phyloP scores from a whole-genome alignment of 2,888 invertebrate genomes.

The Cryptocephalus moraei region DNA sequence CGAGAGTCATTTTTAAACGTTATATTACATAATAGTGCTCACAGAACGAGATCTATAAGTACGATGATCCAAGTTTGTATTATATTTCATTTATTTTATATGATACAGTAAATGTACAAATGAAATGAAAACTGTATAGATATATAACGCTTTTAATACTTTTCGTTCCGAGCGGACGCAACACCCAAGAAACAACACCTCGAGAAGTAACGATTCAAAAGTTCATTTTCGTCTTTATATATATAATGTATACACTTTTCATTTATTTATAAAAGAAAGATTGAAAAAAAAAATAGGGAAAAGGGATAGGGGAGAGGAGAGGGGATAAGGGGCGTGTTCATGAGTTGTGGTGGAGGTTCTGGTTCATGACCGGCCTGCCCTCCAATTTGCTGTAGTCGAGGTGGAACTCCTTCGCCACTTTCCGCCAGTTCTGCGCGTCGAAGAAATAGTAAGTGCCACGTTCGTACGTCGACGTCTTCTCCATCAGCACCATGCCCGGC shows the following conservation, averaged over 20 bases:
- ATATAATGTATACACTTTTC: constrained; percentile 38
- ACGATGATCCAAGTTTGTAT: constrained; percentile 9
- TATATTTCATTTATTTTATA: constrained; percentile 33
- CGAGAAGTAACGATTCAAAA: constrained; percentile 19
- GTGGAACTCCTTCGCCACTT: constrained; percentile 92
- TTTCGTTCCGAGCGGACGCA: constrained; percentile 11
- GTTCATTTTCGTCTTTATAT: not conserved
- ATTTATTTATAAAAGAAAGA: constrained; percentile 31
- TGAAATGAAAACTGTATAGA: constrained; percentile 40
- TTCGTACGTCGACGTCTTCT: constrained; percentile 94
- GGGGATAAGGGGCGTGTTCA: constrained; percentile 23
- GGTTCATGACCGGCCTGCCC: constrained; percentile 73
- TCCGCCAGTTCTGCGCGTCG: constrained; percentile 98
- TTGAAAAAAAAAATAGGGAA: no score
- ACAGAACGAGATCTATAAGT: constrained; percentile 19
- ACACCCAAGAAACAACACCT: constrained; percentile 20
- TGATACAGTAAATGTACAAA: constrained; percentile 39
- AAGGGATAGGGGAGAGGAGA: constrained; percentile 12
- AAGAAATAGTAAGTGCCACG: constrained; percentile 99
- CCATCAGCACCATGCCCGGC: constrained; percentile 86
- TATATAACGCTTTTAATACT: constrained; percentile 30
- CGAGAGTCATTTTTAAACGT: not conserved
- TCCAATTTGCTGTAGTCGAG: constrained; percentile 98
- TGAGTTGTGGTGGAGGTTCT: constrained; percentile 33
- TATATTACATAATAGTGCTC: constrained; percentile 16